A percentile compares a stretch with the other conserved stretches of the same genome.
phyloP scores from a whole-genome alignment of 1,140 invertebrate genomes.

The Drosophila bocki region DNA sequence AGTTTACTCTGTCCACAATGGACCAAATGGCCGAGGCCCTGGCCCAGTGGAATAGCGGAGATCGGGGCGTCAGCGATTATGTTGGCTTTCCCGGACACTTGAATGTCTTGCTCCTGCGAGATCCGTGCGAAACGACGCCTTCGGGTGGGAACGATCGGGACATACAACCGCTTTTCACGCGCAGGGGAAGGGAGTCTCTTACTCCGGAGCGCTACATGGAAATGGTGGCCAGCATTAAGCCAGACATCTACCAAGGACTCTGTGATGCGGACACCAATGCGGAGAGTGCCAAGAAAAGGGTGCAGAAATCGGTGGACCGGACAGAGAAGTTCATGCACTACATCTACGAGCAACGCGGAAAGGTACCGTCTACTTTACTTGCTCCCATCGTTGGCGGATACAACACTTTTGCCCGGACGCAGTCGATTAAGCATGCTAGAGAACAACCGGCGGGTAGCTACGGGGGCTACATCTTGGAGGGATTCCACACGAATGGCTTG shows the following conservation, averaged over 20 bases:
- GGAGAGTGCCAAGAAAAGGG: conserved; percentile 89
- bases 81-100: conserved; percentile 88
- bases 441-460: conserved; percentile 86
- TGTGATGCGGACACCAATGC: conserved; percentile 92
- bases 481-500: conserved; percentile 90
- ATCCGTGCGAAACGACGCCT: conserved; percentile 87
- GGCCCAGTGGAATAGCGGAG: conserved; percentile 83
- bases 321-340: conserved; percentile 87
- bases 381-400: conserved; percentile 92
- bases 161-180: conserved; percentile 90
- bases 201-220: conserved; percentile 89
- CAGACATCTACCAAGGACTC: conserved; percentile 92
- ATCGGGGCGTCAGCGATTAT: conserved; percentile 86
- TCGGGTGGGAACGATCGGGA: conserved; percentile 89
- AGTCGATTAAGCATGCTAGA: conserved; percentile 88
- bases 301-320: conserved; percentile 88
- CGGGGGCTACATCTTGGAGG: conserved; percentile 91
- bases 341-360: conserved; percentile 87
- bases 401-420: conserved; percentile 87
- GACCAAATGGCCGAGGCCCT: conserved; percentile 86
- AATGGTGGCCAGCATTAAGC: conserved; percentile 90
- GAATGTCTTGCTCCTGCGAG: conserved; percentile 88
- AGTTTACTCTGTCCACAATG: conserved; percentile 87
- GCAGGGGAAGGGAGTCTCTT: conserved; percentile 89
- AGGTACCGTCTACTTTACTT: conserved; percentile 85